Evolutionary conservation across 2,888 invertebrate genomes (phyloP), one percentile per base, ranked within the genome.

Genomic region (Torymus texanus): DNA sequence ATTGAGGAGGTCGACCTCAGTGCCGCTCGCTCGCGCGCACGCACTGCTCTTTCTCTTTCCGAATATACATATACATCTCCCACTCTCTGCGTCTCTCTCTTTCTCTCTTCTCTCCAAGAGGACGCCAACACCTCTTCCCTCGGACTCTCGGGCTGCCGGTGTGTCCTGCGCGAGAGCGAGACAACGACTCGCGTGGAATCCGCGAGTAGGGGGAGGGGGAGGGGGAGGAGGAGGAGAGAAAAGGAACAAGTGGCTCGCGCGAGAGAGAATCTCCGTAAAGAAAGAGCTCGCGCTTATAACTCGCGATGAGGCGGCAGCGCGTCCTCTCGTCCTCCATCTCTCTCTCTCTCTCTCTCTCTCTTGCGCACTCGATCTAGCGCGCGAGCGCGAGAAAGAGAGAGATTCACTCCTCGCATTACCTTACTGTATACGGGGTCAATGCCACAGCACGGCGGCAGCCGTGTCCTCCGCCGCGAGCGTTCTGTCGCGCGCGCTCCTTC

Each of bases 401-500:
- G 70, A 59, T 56, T 18, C 75, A 75, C 79, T 74, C 63, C 70
- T 71, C 75, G 79, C 82, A 80, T 80, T 82, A 80, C 82, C 81
- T 79, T 79, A 81, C 82, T 80, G 82, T 78, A 78, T 78, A 80
- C 79, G 82, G 80, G 82, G 82, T 82, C 82, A 82, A 82, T 82
- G 82, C 82, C 82, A 82, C 80, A 76, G 77, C 2, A 63, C 63
- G 24, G 67, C 67, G 13, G 71, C 78, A 73, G 73, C 70, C 81
- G 81, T 79, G 81, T 79, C 79, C 79, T 79, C 79, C 81, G 76
- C 74, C 78, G 78, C 59, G 62, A 78, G 74, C 75, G 66, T 73
- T 78, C 73, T 73, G 70, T 72, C 77, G 70, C 71, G 68, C 62
- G 63, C 65, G 65, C 78, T 68, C 24, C 73, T 59, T 67, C 73